Percentiles rank a stretch among this genome's conserved stretches.
Evolutionary conservation across 2,888 invertebrate genomes (phyloP).

Genomic region (Salpingus planirostris): DNA sequence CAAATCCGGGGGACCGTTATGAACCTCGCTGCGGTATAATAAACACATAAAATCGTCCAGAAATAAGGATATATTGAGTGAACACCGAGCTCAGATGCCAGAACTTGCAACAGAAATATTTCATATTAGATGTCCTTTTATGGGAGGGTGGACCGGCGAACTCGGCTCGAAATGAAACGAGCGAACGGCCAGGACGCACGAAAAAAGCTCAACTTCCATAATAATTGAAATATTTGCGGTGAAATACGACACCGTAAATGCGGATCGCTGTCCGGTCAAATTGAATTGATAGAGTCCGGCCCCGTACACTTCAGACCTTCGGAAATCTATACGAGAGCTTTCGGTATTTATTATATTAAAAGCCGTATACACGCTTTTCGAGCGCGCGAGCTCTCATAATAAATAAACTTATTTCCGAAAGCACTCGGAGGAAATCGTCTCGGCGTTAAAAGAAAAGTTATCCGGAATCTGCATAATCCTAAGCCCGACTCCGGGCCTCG

Average conservation of each 20-base stretch:
- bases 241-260: conserved; percentile 37
- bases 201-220: conserved; percentile 20
- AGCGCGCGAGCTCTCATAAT: too few relatives aligned
- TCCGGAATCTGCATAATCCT: conserved; percentile 41
- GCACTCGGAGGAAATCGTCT: conserved; percentile 28
- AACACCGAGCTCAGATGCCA: conserved; percentile 33
- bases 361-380: too few relatives aligned
- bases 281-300: conserved; percentile 43
- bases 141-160: conserved; percentile 21
- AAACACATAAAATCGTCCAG: conserved; percentile 44
- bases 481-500: conserved; percentile 22
- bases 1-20: conserved; percentile 39
- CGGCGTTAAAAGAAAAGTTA: conserved; percentile 43
- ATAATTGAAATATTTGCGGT: conserved; percentile 41
- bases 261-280: conserved; percentile 35
- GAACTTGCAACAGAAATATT: conserved; percentile 41
- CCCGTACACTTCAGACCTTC: too few relatives aligned
- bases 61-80: conserved; percentile 45
- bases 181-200: conserved; percentile 26
- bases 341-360: too few relatives aligned
- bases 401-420: conserved; percentile 17
- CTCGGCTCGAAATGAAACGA: conserved; percentile 20
- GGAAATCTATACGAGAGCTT: too few relatives aligned
- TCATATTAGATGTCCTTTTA: conserved; percentile 41
- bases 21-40: conserved; percentile 43